Evolutionary conservation across 2,113 vertebrate genomes (phyloP).

Genomic region (Collichthys lucidus): DNA sequence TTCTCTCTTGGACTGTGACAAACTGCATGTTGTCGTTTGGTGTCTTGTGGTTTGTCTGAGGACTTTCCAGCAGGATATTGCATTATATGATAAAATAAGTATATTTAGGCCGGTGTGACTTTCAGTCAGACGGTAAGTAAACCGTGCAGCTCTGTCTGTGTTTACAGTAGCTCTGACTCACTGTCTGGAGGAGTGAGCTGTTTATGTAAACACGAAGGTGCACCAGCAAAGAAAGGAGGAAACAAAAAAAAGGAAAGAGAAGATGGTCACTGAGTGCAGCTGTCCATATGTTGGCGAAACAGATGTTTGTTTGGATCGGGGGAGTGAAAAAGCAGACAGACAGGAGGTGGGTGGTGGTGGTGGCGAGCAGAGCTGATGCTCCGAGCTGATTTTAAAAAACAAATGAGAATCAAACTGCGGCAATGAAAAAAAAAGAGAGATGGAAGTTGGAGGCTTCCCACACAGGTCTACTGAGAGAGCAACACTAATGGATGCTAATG

Average conservation of each 20-base stretch:
- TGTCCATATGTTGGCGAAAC: slow-evolving; percentile 32
- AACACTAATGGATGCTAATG: slow-evolving; percentile 41
- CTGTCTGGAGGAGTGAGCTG: slow-evolving; percentile 51
- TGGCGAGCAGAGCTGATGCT: slow-evolving; percentile 9
- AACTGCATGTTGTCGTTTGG: not conserved
- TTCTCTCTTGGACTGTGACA: not conserved
- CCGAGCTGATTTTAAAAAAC: slow-evolving; percentile 34
- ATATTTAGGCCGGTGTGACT: not conserved
- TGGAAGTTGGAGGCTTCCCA: slow-evolving; percentile 44
- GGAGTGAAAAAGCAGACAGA: slow-evolving; percentile 32
- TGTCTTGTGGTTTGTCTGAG: not conserved
- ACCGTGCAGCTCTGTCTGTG: not conserved
- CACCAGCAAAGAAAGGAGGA: not conserved
- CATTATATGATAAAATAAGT: not conserved
- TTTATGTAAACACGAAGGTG: slow-evolving; percentile 36
- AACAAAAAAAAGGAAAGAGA: not conserved
- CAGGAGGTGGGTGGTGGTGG: slow-evolving; percentile 22
- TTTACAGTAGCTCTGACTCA: slow-evolving; percentile 51
- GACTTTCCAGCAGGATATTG: not conserved
- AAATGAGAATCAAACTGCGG: slow-evolving; percentile 43
- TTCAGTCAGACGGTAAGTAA: slow-evolving; percentile 16
- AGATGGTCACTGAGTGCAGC: not conserved
- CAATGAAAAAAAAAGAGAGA: not conserved
- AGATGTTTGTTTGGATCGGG: slow-evolving; percentile 31
- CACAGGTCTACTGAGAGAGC: slow-evolving; percentile 38